Percentiles rank a stretch among this genome's conserved stretches.
phyloP scores from a whole-genome alignment of 1,140 invertebrate species.

The Oreohelix idahoensis region DNA sequence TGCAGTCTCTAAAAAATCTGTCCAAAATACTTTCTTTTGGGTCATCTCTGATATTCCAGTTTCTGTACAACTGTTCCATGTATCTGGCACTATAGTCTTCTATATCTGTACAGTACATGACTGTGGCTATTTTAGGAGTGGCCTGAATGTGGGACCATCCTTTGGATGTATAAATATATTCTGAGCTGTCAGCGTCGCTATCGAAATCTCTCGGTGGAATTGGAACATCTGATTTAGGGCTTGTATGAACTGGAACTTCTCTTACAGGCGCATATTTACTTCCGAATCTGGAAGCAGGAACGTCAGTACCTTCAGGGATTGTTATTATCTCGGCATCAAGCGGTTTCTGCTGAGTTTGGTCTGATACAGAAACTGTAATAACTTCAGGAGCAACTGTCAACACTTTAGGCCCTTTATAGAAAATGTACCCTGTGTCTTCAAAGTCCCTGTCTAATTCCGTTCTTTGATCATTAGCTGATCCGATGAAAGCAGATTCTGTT shows the following conservation, averaged over 20 bases:
- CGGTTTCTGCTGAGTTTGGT: not conserved
- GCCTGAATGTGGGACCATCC: not conserved
- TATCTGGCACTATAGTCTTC: not conserved
- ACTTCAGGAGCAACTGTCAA: not conserved
- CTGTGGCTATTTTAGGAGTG: not conserved
- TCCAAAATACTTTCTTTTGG: not conserved
- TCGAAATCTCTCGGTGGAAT: conserved; percentile 28
- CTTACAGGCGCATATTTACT: no score
- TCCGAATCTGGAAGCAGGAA: no score
- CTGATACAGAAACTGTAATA: not conserved
- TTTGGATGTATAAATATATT: conserved; percentile 20
- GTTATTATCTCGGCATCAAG: not conserved
- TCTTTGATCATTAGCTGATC: not conserved
- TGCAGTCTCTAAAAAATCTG: not conserved
- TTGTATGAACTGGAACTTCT: no score
- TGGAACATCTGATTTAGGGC: not conserved
- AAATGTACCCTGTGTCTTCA: not conserved
- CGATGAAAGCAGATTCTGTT: not conserved
- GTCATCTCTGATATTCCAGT: no score
- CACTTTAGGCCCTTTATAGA: not conserved
- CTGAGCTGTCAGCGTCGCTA: conserved; percentile 21
- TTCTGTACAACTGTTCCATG: not conserved
- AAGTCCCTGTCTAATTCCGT: not conserved
- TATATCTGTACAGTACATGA: conserved; percentile 12
- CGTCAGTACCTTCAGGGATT: no score